phyloP scores from a whole-genome alignment of 2,113 vertebrate species.

The Atlantisia rogersi region DNA sequence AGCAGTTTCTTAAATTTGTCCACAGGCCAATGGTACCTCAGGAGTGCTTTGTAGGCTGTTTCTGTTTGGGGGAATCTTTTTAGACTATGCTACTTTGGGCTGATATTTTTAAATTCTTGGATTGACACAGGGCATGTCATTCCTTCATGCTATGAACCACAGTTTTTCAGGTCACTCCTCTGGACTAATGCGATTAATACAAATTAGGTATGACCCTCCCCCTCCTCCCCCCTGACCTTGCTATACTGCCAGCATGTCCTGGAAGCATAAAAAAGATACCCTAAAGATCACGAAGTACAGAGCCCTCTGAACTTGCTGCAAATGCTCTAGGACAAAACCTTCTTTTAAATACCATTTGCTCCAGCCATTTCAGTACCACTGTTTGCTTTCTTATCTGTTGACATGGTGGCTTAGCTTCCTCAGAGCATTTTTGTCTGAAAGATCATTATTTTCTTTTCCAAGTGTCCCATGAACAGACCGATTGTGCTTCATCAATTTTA shows the following conservation, averaged over 20 bases:
- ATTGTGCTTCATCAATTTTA: slow-evolving; percentile 59
- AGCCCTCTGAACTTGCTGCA: background rate
- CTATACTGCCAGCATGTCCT: background rate
- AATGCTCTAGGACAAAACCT: slow-evolving; percentile 2
- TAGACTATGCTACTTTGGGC: background rate
- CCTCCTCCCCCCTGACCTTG: background rate
- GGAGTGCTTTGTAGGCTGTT: background rate
- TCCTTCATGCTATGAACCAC: background rate
- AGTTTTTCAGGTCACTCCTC: background rate
- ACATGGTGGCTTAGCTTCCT: slow-evolving; percentile 54
- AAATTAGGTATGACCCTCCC: background rate
- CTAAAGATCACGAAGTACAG: background rate
- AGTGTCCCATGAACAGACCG: slow-evolving; percentile 45
- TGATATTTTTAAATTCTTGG: background rate
- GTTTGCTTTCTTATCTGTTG: slow-evolving; percentile 51
- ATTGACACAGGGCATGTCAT: background rate
- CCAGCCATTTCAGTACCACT: background rate
- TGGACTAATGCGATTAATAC: background rate
- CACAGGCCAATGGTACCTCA: background rate
- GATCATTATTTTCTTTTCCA: slow-evolving; percentile 62
- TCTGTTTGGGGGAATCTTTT: background rate
- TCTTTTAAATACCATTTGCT: slow-evolving; percentile 24
- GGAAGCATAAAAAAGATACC: background rate
- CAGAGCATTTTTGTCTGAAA: slow-evolving; percentile 55
- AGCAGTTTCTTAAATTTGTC: background rate